These are phyloP conservation scores for Sphaeridia pumilis DNA, from an alignment of 2,888 invertebrate genomes.

Conservation along the genomic window DNA sequence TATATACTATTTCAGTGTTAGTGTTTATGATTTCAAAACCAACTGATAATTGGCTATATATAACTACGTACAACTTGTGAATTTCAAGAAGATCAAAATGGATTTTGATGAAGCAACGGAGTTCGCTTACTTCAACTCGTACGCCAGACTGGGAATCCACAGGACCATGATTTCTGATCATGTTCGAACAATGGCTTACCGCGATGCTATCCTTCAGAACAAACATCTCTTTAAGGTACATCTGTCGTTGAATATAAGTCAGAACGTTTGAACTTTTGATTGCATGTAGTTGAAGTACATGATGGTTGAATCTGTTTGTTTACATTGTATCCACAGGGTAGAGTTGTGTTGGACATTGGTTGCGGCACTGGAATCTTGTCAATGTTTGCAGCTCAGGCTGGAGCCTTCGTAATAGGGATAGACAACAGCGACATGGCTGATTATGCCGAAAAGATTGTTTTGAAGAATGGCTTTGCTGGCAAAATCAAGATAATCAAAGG, in stretches of 20 bases:
- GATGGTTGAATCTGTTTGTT: background rate
- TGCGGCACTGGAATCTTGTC: slow-evolving; percentile 98
- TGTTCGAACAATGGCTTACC: slow-evolving; percentile 92
- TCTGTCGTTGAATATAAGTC: slow-evolving; percentile 16
- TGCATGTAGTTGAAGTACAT: background rate
- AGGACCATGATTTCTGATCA: slow-evolving; percentile 99
- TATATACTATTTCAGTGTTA: too few relatives aligned
- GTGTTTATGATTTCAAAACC: too few relatives aligned
- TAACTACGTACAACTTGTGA: too few relatives aligned
- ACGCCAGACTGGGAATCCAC: slow-evolving; percentile 99
- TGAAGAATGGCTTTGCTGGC: slow-evolving; percentile 69
- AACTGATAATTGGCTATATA: too few relatives aligned
- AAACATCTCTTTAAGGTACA: slow-evolving; percentile 79
- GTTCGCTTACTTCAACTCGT: slow-evolving; percentile 99
- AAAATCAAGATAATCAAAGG: slow-evolving; percentile 75
- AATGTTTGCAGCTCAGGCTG: slow-evolving; percentile 99
- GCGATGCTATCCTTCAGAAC: slow-evolving; percentile 99
- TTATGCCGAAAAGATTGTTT: slow-evolving; percentile 88
- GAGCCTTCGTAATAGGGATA: slow-evolving; percentile 85
- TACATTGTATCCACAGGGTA: slow-evolving; percentile 42
- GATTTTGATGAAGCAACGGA: too few relatives aligned
- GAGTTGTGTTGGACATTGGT: slow-evolving; percentile 89
- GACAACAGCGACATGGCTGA: slow-evolving; percentile 99
- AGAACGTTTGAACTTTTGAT: background rate
- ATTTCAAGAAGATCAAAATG: too few relatives aligned